These are phyloP conservation scores for Spodoptera frugiperda DNA, from an alignment of 1,140 invertebrate genomes.

Conservation along the genomic window DNA sequence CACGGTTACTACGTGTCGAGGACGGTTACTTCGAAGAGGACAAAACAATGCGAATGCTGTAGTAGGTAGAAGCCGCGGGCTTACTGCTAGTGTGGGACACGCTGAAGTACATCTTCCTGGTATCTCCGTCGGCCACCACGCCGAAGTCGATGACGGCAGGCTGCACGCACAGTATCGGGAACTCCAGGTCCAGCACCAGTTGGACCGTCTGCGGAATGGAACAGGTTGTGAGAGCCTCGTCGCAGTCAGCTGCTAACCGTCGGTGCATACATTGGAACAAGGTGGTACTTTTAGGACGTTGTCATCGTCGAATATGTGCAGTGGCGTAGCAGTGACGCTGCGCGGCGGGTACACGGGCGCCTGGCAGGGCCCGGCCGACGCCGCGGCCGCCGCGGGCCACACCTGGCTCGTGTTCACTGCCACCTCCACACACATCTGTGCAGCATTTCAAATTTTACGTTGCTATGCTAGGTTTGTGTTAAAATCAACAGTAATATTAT, in stretches of 20 bases:
- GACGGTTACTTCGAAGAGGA: not conserved
- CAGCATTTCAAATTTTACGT: no score
- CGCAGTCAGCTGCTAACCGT: not conserved
- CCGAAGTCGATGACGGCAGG: slow-evolving; percentile 61
- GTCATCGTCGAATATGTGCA: slow-evolving; percentile 54
- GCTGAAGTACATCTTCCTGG: slow-evolving; percentile 66
- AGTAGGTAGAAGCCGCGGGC: not conserved
- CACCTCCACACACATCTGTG: slow-evolving; percentile 59
- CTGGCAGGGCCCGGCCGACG: slow-evolving; percentile 30
- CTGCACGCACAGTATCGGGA: slow-evolving; percentile 54
- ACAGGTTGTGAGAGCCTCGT: not conserved
- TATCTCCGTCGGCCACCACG: slow-evolving; percentile 61
- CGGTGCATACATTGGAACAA: not conserved
- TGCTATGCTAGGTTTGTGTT: no score
- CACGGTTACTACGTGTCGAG: not conserved
- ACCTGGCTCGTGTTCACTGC: slow-evolving; percentile 42
- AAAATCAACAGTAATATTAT: no score
- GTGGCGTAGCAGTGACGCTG: slow-evolving; percentile 31
- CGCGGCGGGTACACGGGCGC: slow-evolving; percentile 31
- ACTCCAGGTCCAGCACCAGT: slow-evolving; percentile 63
- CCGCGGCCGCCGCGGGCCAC: slow-evolving; percentile 39
- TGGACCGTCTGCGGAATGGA: slow-evolving; percentile 51
- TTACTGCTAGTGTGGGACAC: slow-evolving; percentile 66
- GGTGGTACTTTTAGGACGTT: slow-evolving; percentile 50
- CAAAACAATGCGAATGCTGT: not conserved